A percentile compares a stretch with the other conserved stretches of the same genome.
Evolutionary conservation across 2,797 vertebrate species (phyloP).

Genomic region (Amblyraja radiata): DNA sequence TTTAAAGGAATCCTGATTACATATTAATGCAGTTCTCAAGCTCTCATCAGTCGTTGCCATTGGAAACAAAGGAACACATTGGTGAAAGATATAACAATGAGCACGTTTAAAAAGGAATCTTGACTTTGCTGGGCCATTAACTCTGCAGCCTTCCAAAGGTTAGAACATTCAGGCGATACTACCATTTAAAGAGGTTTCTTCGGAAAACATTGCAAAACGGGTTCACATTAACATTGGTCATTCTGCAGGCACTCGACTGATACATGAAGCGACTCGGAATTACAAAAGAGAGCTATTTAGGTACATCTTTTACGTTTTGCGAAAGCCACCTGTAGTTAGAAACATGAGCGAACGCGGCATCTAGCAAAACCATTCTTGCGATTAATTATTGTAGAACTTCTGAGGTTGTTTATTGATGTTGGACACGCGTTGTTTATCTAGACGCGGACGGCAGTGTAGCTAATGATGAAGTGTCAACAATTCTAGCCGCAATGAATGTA

Average conservation of each 20-base stretch:
- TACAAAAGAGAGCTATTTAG: background rate
- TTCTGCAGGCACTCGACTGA: background rate
- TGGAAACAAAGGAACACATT: background rate
- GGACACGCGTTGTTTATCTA: background rate
- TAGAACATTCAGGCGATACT: background rate
- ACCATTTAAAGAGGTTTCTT: background rate
- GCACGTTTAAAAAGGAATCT: background rate
- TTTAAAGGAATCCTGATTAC: background rate
- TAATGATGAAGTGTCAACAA: background rate
- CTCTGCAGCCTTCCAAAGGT: background rate
- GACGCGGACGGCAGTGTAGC: background rate
- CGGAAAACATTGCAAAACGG: background rate
- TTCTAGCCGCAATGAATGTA: background rate
- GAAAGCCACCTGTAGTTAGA: background rate
- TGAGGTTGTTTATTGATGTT: background rate
- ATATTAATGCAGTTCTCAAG: background rate
- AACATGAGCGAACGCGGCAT: too few species aligned
- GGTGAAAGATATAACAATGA: conserved; percentile 13
- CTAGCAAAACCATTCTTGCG: background rate
- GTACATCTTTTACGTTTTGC: background rate
- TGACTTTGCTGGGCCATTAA: background rate
- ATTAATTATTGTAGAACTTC: background rate
- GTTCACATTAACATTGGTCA: background rate
- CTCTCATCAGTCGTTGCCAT: conserved; percentile 5
- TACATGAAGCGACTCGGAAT: background rate